A percentile compares a stretch with the other conserved stretches of the same genome.
Evolutionary conservation across 2,113 vertebrate species (phyloP).

Genomic region (Gallinago media): DNA sequence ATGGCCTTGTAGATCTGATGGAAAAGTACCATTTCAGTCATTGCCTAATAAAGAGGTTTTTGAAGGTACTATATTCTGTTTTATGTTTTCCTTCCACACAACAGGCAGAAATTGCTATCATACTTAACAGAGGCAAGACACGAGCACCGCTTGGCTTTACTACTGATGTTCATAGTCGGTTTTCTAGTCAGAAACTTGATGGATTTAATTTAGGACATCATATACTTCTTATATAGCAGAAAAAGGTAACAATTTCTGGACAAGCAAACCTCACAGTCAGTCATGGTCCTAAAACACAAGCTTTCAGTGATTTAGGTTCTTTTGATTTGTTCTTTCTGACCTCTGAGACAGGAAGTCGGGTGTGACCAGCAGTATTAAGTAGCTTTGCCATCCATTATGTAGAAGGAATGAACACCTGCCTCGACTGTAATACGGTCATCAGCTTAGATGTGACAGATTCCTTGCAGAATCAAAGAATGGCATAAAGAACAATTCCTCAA

Average conservation of each 20-base stretch:
- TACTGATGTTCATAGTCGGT: background rate
- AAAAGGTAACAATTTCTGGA: background rate
- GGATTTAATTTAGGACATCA: background rate
- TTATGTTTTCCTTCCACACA: background rate
- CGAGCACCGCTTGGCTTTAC: background rate
- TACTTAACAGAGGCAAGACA: background rate
- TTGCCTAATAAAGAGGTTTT: background rate
- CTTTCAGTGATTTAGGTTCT: background rate
- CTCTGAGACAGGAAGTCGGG: background rate
- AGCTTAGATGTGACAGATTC: background rate
- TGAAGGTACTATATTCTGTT: background rate
- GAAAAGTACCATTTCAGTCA: background rate
- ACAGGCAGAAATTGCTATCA: background rate
- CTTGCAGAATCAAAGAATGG: background rate
- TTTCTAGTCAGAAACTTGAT: background rate
- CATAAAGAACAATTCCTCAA: background rate
- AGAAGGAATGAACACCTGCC: background rate
- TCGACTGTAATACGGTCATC: background rate
- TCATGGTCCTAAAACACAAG: background rate
- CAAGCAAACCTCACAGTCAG: background rate
- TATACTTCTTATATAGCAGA: background rate
- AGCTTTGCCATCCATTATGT: background rate
- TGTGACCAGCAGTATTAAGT: background rate
- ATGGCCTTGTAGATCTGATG: background rate
- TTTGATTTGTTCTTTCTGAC: background rate